These are phyloP conservation scores for Bombus soroeensis DNA, from an alignment of 1,140 invertebrate genomes.

Conservation along the genomic window DNA sequence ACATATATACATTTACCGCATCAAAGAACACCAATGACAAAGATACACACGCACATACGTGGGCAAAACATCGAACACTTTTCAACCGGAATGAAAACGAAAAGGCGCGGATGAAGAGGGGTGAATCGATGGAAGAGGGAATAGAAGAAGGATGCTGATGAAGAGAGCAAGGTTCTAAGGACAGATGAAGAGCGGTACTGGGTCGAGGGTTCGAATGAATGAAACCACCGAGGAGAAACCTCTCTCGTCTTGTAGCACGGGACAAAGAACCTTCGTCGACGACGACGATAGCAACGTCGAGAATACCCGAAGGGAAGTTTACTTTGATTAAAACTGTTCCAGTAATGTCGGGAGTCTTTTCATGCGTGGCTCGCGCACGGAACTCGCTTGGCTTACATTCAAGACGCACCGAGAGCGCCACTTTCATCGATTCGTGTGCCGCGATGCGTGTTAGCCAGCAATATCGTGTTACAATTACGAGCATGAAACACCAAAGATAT, in stretches of 20 bases:
- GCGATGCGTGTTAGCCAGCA: not conserved
- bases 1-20: not conserved
- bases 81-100: constrained; percentile 24
- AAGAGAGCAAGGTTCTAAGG: constrained; percentile 50
- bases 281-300: constrained; percentile 15
- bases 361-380: constrained; percentile 35
- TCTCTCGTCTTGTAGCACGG: constrained; percentile 24
- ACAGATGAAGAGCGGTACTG: constrained; percentile 29
- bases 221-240: constrained; percentile 38
- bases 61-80: not conserved
- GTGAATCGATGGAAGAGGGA: constrained; percentile 3
- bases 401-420: not conserved
- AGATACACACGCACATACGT: not conserved
- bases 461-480: not conserved
- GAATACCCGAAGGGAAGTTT: constrained; percentile 56
- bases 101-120: constrained; percentile 29
- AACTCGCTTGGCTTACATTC: constrained; percentile 39
- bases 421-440: constrained; percentile 22
- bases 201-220: constrained; percentile 49
- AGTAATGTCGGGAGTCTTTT: constrained; percentile 46
- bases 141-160: constrained; percentile 30
- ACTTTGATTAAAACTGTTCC: constrained; percentile 63
- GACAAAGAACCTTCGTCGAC: constrained; percentile 31
- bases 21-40: not conserved
- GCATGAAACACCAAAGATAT: not conserved